These are phyloP conservation scores for Amblyopsis rosae DNA, from an alignment of 2,113 vertebrate genomes.

Conservation along the genomic window DNA sequence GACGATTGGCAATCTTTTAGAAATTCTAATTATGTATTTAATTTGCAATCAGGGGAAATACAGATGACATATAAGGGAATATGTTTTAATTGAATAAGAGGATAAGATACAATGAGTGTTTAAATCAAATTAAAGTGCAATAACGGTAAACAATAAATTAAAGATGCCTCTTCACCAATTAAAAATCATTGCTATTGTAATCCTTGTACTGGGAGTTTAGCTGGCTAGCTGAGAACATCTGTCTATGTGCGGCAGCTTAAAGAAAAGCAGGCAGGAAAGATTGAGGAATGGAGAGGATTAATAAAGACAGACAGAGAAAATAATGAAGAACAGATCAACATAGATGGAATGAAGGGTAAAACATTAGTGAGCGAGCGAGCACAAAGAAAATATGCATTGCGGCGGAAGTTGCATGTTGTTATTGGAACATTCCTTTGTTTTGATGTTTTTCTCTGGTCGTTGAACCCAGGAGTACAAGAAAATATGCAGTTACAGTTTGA, in stretches of 20 bases:
- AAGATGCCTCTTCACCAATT: not conserved
- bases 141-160: not conserved
- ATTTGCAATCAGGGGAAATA: slow-evolving; percentile 5
- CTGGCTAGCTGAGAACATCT: slow-evolving; percentile 1
- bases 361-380: no score
- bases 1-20: slow-evolving; percentile 82
- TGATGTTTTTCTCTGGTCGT: no score
- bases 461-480: no score
- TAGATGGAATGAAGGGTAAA: no score
- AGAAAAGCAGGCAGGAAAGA: slow-evolving; percentile 3
- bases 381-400: no score
- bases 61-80: slow-evolving; percentile 6
- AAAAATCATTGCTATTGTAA: not conserved
- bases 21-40: slow-evolving; percentile 88
- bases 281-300: not conserved
- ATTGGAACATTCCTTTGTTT: no score
- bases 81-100: slow-evolving; percentile 5
- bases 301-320: not conserved
- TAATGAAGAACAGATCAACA: no score
- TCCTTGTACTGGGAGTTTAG: no score
- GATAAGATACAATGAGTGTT: not conserved
- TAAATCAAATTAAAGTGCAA: not conserved
- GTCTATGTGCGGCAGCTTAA: slow-evolving; percentile 48
- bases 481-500: no score
- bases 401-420: no score